These are phyloP conservation scores for Apocrypta bakeri DNA, from an alignment of 1,140 invertebrate genomes.

Conservation along the genomic window DNA sequence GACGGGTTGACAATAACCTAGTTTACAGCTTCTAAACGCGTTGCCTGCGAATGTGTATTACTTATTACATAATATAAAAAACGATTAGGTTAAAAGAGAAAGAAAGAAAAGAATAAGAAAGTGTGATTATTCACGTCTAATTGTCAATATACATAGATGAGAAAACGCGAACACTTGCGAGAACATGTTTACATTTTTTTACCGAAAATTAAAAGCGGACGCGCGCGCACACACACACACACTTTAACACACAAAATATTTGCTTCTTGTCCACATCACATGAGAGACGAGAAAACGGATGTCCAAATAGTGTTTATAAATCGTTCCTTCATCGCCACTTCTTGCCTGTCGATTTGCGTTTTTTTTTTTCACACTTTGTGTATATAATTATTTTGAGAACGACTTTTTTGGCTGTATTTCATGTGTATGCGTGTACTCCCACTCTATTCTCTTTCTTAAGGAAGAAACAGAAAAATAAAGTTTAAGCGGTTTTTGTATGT, in stretches of 20 bases:
- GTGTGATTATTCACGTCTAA: background rate
- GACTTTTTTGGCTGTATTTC: constrained; percentile 56
- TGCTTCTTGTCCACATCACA: background rate
- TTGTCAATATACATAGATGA: background rate
- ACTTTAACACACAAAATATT: too few relatives aligned
- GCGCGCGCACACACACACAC: background rate
- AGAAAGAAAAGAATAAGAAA: constrained; percentile 8
- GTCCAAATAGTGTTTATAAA: constrained; percentile 27
- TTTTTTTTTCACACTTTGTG: background rate
- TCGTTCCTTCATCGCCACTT: constrained; percentile 23
- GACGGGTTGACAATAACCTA: constrained; percentile 64
- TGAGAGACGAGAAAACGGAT: constrained; percentile 22
- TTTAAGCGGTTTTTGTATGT: constrained; percentile 40
- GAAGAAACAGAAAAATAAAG: constrained; percentile 43
- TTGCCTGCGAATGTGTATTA: constrained; percentile 37
- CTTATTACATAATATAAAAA: constrained; percentile 43
- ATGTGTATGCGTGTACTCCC: constrained; percentile 54
- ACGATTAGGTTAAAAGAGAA: background rate
- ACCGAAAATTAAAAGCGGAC: background rate
- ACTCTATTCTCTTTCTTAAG: constrained; percentile 18
- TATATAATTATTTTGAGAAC: background rate
- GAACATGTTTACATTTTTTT: background rate
- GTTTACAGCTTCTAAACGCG: constrained; percentile 50
- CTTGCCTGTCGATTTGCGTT: constrained; percentile 3
- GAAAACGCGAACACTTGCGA: background rate